Percentiles rank a stretch among this genome's conserved stretches.
Conservation (phyloP, 2,888 invertebrate species). For the Diarsia rubi region DNA sequence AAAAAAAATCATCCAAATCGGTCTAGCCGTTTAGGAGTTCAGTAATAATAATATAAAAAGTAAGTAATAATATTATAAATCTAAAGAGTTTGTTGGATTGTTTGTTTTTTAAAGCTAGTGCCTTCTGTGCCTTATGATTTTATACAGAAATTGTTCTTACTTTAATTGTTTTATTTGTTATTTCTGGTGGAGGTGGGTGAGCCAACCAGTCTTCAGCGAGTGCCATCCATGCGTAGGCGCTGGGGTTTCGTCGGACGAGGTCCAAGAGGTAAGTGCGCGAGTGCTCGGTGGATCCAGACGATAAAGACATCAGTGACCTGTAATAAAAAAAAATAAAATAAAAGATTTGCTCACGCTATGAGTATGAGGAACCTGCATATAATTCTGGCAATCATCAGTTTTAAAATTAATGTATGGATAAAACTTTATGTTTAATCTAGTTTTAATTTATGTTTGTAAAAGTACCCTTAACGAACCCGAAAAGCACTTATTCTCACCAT, state of each 20-base stretch:
- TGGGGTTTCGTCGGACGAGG: conserved; percentile 80
- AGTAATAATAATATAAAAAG: too few relatives aligned
- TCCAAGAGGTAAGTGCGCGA: conserved; percentile 77
- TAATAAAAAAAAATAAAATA: neutral
- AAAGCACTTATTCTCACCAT: too few relatives aligned
- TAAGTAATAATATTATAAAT: too few relatives aligned
- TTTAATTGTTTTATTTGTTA: neutral
- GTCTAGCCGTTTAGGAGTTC: too few relatives aligned
- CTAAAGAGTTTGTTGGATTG: too few relatives aligned
- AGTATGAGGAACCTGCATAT: neutral
- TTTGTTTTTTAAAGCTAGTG: too few relatives aligned
- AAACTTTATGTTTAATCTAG: too few relatives aligned
- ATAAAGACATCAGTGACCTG: conserved; percentile 79
- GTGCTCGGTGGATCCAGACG: conserved; percentile 71
- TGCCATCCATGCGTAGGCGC: conserved; percentile 85
- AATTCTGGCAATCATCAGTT: neutral
- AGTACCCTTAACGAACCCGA: too few relatives aligned
- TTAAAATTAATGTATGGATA: too few relatives aligned
- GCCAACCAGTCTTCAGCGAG: conserved; percentile 82
- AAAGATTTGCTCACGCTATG: neutral
- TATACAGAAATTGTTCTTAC: neutral
- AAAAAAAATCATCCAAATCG: too few relatives aligned
- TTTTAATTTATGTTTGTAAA: too few relatives aligned
- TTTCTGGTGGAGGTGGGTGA: neutral
- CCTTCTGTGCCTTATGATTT: neutral